A percentile compares a stretch with the other conserved stretches of the same genome.
These are phyloP conservation scores for Schlechtendalia chinensis DNA, from an alignment of 1,140 invertebrate genomes.

Conservation along the genomic window DNA sequence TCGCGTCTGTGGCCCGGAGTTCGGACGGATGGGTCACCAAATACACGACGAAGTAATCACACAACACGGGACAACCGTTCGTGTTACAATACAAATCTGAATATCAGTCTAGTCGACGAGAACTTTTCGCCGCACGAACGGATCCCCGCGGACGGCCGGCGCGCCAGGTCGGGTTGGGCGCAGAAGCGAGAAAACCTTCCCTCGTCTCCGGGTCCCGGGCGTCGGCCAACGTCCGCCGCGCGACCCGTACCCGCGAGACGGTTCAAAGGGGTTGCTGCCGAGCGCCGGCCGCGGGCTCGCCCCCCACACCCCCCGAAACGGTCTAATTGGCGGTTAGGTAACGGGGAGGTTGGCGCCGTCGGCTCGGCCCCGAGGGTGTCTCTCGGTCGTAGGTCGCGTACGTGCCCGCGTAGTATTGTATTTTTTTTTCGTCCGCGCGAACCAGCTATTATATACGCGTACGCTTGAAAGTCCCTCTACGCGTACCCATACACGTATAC, in stretches of 20 bases:
- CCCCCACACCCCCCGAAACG: constrained; percentile 35
- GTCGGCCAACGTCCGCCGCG: too few species aligned
- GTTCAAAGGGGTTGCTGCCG: constrained; percentile 13
- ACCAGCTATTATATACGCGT: constrained; percentile 16
- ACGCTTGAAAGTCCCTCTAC: constrained; percentile 11
- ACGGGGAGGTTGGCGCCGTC: constrained; percentile 46
- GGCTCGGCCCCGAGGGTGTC: constrained; percentile 28
- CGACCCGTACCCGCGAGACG: background rate
- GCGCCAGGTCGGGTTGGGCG: too few species aligned
- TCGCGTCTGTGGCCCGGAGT: too few species aligned
- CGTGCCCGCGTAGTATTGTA: background rate
- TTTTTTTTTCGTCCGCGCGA: constrained; percentile 8
- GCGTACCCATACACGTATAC: background rate
- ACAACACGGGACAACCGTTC: too few species aligned
- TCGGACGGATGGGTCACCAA: too few species aligned
- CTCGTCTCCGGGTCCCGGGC: too few species aligned
- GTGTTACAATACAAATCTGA: too few species aligned
- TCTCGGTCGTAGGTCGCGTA: background rate
- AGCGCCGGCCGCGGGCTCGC: constrained; percentile 16
- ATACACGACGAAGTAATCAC: too few species aligned
- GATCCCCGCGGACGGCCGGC: too few species aligned
- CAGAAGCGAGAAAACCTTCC: too few species aligned
- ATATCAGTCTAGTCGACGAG: too few species aligned
- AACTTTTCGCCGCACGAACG: too few species aligned
- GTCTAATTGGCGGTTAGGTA: constrained; percentile 44